These are phyloP conservation scores for Tauraco hartlaubi DNA, from an alignment of 2,797 vertebrate species.

Conservation along the genomic window DNA sequence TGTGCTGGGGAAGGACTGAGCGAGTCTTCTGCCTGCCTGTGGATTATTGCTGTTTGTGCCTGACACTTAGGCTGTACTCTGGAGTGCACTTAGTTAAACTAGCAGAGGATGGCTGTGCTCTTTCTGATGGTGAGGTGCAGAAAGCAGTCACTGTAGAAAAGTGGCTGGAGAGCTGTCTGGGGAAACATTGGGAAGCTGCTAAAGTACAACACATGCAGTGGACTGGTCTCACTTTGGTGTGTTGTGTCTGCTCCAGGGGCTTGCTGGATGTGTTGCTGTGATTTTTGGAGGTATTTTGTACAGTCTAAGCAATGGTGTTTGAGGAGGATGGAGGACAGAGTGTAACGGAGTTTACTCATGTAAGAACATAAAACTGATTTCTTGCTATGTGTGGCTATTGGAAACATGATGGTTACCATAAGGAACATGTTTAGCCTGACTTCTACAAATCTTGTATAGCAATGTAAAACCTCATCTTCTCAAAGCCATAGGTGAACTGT, in stretches of 20 bases:
- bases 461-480: background rate
- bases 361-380: background rate
- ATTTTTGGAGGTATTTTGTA: background rate
- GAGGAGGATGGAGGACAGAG: background rate
- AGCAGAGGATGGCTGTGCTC: background rate
- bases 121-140: background rate
- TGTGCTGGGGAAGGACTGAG: background rate
- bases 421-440: background rate
- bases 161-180: background rate
- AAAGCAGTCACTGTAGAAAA: slow-evolving; percentile 7
- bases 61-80: background rate
- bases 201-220: background rate
- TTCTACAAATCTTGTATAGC: background rate
- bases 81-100: background rate
- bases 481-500: background rate
- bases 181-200: background rate
- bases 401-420: background rate
- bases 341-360: background rate
- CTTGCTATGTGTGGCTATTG: background rate
- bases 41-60: slow-evolving; percentile 30
- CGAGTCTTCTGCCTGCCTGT: background rate
- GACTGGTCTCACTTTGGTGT: background rate
- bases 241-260: background rate
- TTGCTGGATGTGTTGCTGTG: background rate
- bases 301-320: background rate